Evolutionary conservation across 2,888 invertebrate genomes (phyloP).

Genomic region (Anthophora plumipes): DNA sequence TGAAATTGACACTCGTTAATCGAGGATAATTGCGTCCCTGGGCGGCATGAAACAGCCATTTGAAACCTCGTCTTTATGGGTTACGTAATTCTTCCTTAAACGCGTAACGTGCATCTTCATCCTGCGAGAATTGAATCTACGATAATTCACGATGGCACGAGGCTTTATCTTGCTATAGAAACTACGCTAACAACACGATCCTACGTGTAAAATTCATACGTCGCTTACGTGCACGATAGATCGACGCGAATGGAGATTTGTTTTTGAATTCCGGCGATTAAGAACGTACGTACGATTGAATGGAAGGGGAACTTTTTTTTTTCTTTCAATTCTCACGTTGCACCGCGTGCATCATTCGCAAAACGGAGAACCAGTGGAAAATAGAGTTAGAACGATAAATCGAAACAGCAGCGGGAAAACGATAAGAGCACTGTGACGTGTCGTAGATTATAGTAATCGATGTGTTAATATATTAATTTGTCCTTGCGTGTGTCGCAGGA

Average conservation of each 20-base stretch:
- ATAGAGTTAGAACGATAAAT: slow-evolving; percentile 6
- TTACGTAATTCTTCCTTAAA: slow-evolving; percentile 18
- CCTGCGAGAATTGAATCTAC: neutral
- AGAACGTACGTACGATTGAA: neutral
- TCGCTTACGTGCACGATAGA: neutral
- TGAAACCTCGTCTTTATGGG: neutral
- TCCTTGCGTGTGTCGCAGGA: neutral
- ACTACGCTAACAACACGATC: neutral
- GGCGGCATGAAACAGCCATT: neutral
- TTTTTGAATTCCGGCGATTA: neutral
- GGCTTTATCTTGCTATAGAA: neutral
- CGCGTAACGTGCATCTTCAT: neutral
- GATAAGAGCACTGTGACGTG: neutral
- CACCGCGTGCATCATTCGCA: neutral
- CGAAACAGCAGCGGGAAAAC: neutral
- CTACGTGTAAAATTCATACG: neutral
- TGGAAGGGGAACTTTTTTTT: neutral
- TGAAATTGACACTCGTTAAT: slow-evolving; percentile 5
- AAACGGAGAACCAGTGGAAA: neutral
- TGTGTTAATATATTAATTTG: slow-evolving; percentile 10
- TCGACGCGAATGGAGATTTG: neutral
- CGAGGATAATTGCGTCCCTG: slow-evolving; percentile 25
- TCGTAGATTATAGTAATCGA: neutral
- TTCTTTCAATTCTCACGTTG: neutral
- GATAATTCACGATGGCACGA: neutral